These are phyloP conservation scores for Hydrolagus affinis DNA, from an alignment of 2,113 vertebrate genomes.

Conservation along the genomic window DNA sequence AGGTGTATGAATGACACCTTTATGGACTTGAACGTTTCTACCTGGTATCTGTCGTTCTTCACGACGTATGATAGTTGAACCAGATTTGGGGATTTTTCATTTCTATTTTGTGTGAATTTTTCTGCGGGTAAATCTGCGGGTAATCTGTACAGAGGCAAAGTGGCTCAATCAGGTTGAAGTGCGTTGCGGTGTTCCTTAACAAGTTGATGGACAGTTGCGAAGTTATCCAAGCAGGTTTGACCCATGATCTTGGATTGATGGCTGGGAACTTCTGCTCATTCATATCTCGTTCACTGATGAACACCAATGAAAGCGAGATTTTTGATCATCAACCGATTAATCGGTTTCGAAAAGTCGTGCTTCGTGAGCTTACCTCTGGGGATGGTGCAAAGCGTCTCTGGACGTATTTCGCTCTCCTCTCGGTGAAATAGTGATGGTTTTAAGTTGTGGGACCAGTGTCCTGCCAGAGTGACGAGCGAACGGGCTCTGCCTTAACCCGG, in stretches of 20 bases:
- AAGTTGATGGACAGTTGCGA: too few relatives aligned
- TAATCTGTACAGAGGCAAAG: neutral
- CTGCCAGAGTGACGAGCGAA: too few relatives aligned
- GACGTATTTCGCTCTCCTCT: too few relatives aligned
- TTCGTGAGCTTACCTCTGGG: too few relatives aligned
- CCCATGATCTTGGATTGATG: neutral
- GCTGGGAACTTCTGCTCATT: neutral
- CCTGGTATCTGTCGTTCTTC: neutral
- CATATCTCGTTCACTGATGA: neutral
- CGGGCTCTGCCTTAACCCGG: too few relatives aligned
- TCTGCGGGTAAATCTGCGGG: neutral
- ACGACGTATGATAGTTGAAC: neutral
- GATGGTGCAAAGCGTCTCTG: too few relatives aligned
- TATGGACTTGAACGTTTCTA: neutral
- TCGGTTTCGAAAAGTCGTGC: too few relatives aligned
- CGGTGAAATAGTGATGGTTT: too few relatives aligned
- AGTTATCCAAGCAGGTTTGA: neutral
- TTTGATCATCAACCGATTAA: neutral
- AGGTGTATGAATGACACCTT: neutral
- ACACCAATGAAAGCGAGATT: neutral
- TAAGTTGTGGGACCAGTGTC: too few relatives aligned
- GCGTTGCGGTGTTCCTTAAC: too few relatives aligned
- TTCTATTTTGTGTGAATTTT: neutral
- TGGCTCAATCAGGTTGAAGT: neutral
- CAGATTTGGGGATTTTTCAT: neutral